Conservation (phyloP, 2,888 invertebrate genomes). For the Hedychridium roseum region DNA sequence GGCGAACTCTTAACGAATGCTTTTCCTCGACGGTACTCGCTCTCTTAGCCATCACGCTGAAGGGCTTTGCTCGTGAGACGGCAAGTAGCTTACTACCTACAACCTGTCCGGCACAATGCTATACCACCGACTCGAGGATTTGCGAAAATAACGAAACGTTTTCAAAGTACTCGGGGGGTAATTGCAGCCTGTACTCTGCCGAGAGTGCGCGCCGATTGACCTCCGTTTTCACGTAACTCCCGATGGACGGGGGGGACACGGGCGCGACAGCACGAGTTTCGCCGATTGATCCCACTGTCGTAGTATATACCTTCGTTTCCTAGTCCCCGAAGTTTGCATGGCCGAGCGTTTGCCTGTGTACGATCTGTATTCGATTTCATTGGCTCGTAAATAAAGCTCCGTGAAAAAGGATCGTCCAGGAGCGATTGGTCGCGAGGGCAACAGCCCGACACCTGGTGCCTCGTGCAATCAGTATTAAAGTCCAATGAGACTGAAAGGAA, state of each 20-base stretch:
- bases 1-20: slow-evolving; percentile 35
- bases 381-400: slow-evolving; percentile 23
- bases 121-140: too few species aligned
- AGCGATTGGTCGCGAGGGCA: slow-evolving; percentile 20
- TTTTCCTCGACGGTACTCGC: slow-evolving; percentile 35
- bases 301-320: slow-evolving; percentile 16
- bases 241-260: too few species aligned
- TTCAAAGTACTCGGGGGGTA: too few species aligned
- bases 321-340: slow-evolving; percentile 15
- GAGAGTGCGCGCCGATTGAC: too few species aligned
- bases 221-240: too few species aligned
- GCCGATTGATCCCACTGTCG: slow-evolving; percentile 21
- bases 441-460: slow-evolving; percentile 28
- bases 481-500: slow-evolving; percentile 28
- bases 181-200: too few species aligned
- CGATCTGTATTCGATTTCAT: slow-evolving; percentile 14
- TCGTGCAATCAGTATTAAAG: slow-evolving; percentile 33
- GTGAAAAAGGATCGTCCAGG: slow-evolving; percentile 12
- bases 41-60: too few species aligned
- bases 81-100: too few species aligned
- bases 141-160: too few species aligned
- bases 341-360: slow-evolving; percentile 19
- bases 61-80: too few species aligned
- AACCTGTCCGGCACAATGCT: too few species aligned
- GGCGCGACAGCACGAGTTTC: too few species aligned